These are phyloP conservation scores for Physella acuta DNA, from an alignment of 1,140 invertebrate genomes.

Conservation along the genomic window DNA sequence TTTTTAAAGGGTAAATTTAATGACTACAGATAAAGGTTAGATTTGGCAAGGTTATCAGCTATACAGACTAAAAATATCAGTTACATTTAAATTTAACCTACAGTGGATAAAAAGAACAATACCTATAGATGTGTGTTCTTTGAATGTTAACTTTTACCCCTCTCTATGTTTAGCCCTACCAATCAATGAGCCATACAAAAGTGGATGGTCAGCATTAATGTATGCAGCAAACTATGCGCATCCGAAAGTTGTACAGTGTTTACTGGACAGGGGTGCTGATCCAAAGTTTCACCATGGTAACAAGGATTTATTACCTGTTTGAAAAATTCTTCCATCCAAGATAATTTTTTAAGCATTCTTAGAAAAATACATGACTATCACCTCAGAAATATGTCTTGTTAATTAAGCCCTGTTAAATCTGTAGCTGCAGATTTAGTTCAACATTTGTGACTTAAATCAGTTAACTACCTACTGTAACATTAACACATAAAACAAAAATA, in stretches of 20 bases:
- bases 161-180: too few species aligned
- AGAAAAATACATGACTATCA: background rate
- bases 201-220: conserved; percentile 63
- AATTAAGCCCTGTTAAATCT: background rate
- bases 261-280: conserved; percentile 60
- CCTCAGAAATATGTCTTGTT: background rate
- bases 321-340: background rate
- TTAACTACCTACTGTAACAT: background rate
- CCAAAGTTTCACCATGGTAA: conserved; percentile 62
- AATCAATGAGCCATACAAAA: conserved; percentile 55
- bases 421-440: background rate
- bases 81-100: too few species aligned
- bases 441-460: background rate
- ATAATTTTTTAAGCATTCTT: background rate
- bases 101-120: too few species aligned
- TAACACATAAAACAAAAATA: background rate
- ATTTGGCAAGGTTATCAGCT: too few species aligned
- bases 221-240: conserved; percentile 60
- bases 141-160: too few species aligned
- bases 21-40: too few species aligned
- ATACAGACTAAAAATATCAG: too few species aligned
- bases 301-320: background rate
- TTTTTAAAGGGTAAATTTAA: too few species aligned
- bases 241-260: conserved; percentile 53
- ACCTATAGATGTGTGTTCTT: too few species aligned